Conservation (phyloP, 2,888 invertebrate genomes). For the Arenicola marina region DNA sequence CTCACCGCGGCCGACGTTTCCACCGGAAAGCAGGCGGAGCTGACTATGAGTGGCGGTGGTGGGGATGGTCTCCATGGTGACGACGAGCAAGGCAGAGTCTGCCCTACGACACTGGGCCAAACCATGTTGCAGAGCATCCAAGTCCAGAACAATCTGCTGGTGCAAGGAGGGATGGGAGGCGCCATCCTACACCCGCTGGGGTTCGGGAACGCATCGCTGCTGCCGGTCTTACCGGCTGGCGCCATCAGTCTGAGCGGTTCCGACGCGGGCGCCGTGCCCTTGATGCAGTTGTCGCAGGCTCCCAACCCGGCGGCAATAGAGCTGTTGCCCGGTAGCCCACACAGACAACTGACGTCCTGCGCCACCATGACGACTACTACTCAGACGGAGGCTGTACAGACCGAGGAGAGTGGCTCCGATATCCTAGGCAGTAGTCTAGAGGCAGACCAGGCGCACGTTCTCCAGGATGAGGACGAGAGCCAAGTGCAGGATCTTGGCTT, state of each 20-base stretch:
- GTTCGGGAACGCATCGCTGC: background rate
- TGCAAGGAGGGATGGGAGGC: background rate
- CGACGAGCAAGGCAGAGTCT: no score
- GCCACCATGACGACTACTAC: background rate
- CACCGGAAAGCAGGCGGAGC: background rate
- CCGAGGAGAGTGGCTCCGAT: constrained; percentile 1
- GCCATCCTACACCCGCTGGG: background rate
- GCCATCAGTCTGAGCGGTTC: background rate
- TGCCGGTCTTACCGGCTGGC: background rate
- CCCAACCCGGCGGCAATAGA: background rate
- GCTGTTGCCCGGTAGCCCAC: background rate
- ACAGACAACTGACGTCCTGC: background rate
- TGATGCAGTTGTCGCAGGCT: background rate
- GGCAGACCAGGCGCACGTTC: no score
- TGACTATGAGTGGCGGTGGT: background rate
- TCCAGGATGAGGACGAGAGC: no score
- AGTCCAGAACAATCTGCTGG: background rate
- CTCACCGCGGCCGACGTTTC: background rate
- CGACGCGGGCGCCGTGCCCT: background rate
- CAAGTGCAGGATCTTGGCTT: no score
- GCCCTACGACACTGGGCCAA: no score
- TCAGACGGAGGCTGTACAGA: constrained; percentile 6
- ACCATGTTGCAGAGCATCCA: background rate
- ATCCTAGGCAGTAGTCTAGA: no score
- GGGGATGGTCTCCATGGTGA: no score